Evolutionary conservation across 2,113 vertebrate species (phyloP), one percentile per base, ranked within the genome.

Genomic region (Eolophus roseicapilla): DNA sequence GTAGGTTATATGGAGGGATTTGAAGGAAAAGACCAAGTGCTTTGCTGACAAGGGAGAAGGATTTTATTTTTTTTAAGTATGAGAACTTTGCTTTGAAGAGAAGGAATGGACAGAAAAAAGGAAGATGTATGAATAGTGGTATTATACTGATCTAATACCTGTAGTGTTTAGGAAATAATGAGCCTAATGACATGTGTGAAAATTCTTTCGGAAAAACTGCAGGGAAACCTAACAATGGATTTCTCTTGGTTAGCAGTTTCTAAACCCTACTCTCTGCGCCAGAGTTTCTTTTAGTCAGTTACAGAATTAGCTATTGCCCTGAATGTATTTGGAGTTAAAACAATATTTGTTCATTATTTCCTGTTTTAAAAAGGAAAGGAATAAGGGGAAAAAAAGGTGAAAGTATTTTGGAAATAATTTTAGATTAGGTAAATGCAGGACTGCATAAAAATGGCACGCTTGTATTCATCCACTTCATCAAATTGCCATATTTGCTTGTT

Each of bases 1-100:
- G 63, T 91, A 91, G 87, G 87, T 94, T 95, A 85, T 76, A 52
- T 62, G 74, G 89, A 87, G 47, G 44, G 69, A 88, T 90, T 88
- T 93, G 75, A 93, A 90, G 82, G 44, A 64, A 85, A n/a, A 92
- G 83, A 91, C 85, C 79, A 24, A 59, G 23, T 63, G 46, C 85
- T 95, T 77, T 77, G 28, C 91, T 90, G 92, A 80, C 69, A 82
- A 80, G 59, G 63, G 76, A 81, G 47, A 47, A 88, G 23, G 11
- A 3, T 59, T 59, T 59, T 29, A 14, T 15, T 27, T 68, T 49
- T 88, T 73, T 81, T 31, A 63, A 69, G 4, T 41, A 21, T 49
- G 67, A 92, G 47, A 94, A 87, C 33, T 84, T 65, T 70, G 15
- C 74, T 87, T 87, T 95, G 92, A 92, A 91, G 63, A 62, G 29